These are phyloP conservation scores for Melanotus villosus DNA, from an alignment of 2,888 invertebrate genomes.

Conservation along the genomic window DNA sequence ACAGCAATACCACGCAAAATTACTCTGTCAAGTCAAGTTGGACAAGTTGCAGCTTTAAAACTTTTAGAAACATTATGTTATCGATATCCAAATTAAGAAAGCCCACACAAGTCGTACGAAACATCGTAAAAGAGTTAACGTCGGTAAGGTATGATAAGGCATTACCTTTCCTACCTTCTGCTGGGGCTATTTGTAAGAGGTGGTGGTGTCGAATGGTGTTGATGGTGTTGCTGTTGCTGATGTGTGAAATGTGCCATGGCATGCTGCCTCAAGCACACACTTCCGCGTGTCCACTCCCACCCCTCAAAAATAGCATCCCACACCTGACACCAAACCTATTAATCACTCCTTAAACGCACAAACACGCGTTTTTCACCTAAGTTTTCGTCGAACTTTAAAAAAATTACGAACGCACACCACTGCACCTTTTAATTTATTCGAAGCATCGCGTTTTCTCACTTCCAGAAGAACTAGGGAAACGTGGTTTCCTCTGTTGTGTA, in stretches of 20 bases:
- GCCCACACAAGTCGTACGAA: background rate
- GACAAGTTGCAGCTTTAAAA: slow-evolving; percentile 1
- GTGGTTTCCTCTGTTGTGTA: too few relatives aligned
- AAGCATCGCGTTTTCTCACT: background rate
- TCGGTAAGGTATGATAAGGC: slow-evolving; percentile 42
- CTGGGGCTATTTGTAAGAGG: slow-evolving; percentile 44
- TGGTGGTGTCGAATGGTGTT: slow-evolving; percentile 22
- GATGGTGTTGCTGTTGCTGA: slow-evolving; percentile 35
- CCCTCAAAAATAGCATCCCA: slow-evolving; percentile 24
- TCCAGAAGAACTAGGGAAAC: background rate
- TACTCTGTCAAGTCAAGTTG: slow-evolving; percentile 1
- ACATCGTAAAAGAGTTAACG: background rate
- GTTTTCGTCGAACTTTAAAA: too few relatives aligned
- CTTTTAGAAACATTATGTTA: background rate
- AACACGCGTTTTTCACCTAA: background rate
- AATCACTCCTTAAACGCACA: slow-evolving; percentile 7
- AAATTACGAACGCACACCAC: background rate
- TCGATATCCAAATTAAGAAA: background rate
- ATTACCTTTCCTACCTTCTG: slow-evolving; percentile 57
- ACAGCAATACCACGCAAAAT: background rate
- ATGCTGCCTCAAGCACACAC: slow-evolving; percentile 44
- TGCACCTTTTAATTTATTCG: background rate
- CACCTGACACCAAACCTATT: slow-evolving; percentile 9
- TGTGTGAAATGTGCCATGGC: slow-evolving; percentile 53
- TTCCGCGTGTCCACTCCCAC: slow-evolving; percentile 30